Evolutionary conservation across 1,140 invertebrate species (phyloP).

Genomic region (Dreissena rostriformis): DNA sequence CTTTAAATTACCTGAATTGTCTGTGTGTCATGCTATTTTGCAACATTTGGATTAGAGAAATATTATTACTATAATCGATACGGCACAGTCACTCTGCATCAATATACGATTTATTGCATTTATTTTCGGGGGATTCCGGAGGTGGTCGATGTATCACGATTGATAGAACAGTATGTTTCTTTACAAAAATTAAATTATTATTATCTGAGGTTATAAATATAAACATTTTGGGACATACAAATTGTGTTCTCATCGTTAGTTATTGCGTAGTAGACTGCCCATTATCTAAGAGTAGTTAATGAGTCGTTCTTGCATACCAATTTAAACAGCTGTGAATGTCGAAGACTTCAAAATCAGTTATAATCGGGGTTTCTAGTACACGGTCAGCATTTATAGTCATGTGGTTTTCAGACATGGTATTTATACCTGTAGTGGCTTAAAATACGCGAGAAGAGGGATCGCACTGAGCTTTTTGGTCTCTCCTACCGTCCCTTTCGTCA

Average conservation of each 20-base stretch:
- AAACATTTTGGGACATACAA: no score
- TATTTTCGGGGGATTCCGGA: no score
- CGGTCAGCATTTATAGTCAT: not conserved
- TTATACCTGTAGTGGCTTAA: conserved; percentile 32
- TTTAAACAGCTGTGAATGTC: no score
- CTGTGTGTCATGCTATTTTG: not conserved
- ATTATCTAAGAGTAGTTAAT: not conserved
- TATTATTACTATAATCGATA: not conserved
- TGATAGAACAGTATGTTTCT: no score
- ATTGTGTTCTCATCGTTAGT: no score
- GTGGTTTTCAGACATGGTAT: not conserved
- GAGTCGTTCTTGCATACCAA: not conserved
- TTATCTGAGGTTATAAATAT: no score
- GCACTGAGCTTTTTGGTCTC: conserved; percentile 25
- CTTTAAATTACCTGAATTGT: no score
- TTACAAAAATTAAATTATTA: no score
- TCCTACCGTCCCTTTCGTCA: conserved; percentile 16
- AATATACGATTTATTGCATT: no score
- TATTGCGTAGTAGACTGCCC: not conserved
- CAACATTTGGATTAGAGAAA: not conserved
- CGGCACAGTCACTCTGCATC: no score
- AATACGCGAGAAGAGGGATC: conserved; percentile 8
- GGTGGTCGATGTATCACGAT: no score
- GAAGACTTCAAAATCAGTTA: not conserved
- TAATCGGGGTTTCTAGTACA: not conserved